Percentiles rank a stretch among this genome's conserved stretches.
These are phyloP conservation scores for Cephalopachus bancanus DNA, from an alignment of 2,797 vertebrate species.

Conservation along the genomic window DNA sequence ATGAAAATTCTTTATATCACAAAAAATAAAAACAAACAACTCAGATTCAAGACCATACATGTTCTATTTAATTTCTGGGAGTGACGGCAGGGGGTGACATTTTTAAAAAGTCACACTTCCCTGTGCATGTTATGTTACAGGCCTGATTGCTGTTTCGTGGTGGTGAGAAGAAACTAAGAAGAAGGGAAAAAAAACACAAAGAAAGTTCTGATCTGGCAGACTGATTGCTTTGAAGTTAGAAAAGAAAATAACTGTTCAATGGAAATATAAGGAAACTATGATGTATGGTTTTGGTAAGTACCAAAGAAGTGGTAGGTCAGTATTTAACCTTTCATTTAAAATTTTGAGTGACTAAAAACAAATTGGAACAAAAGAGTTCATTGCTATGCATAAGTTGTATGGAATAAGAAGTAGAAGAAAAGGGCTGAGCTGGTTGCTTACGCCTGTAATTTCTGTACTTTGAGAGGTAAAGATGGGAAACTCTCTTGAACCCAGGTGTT, in stretches of 20 bases:
- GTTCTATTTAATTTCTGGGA: not conserved
- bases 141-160: not conserved
- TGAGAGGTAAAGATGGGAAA: no score
- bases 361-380: not conserved
- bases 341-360: not conserved
- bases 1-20: not conserved
- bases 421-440: no score
- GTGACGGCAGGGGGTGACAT: accelerated
- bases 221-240: slow-evolving; percentile 5
- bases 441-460: no score
- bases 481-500: no score
- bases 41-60: not conserved
- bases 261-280: not conserved
- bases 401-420: not conserved
- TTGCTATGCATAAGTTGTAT: not conserved
- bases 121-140: not conserved
- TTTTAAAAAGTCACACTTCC: not conserved
- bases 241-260: not conserved
- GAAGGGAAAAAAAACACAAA: not conserved
- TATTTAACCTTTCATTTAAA: not conserved
- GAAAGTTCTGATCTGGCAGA: not conserved
- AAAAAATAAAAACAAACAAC: not conserved
- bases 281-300: not conserved
- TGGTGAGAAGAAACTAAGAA: not conserved
- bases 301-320: not conserved